Conservation (phyloP, 1,140 invertebrate genomes). For the Choristoneura fumiferana region DNA sequence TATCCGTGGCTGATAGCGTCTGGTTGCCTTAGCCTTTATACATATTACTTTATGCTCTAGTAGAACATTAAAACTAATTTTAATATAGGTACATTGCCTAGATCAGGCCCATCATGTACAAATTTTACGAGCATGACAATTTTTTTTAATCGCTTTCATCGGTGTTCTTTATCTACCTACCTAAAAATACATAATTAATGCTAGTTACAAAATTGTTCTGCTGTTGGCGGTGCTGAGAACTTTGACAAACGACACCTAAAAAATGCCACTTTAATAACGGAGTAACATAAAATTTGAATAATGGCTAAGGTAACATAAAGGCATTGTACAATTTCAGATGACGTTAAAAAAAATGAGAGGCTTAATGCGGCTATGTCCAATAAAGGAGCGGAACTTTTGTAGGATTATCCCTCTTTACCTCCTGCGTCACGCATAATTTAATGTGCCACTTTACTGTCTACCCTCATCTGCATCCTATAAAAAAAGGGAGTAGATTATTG, state of each 20-base stretch:
- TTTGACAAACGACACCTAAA: constrained; percentile 8
- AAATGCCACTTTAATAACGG: constrained; percentile 4
- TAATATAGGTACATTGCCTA: too few relatives aligned
- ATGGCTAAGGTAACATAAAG: constrained; percentile 9
- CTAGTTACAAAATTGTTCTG: too few relatives aligned
- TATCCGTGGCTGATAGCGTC: too few relatives aligned
- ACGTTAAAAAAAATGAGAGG: constrained; percentile 27
- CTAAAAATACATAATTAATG: too few relatives aligned
- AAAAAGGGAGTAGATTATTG: constrained; percentile 21
- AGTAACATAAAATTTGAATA: constrained; percentile 15
- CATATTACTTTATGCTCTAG: too few relatives aligned
- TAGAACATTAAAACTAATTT: too few relatives aligned
- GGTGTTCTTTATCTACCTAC: too few relatives aligned
- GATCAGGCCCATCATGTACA: too few relatives aligned
- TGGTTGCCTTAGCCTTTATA: too few relatives aligned
- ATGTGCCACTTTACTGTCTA: constrained; percentile 56
- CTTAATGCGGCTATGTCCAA: constrained; percentile 40
- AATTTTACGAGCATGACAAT: too few relatives aligned
- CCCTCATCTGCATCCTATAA: constrained; percentile 45
- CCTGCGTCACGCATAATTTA: constrained; percentile 52
- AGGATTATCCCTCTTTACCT: constrained; percentile 58
- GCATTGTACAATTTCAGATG: constrained; percentile 5
- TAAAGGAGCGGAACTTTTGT: constrained; percentile 45
- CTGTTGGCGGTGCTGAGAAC: too few relatives aligned
- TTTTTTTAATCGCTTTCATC: too few relatives aligned